Conservation (phyloP, 2,113 vertebrate species). For the Pomatorhinus ruficollis region DNA sequence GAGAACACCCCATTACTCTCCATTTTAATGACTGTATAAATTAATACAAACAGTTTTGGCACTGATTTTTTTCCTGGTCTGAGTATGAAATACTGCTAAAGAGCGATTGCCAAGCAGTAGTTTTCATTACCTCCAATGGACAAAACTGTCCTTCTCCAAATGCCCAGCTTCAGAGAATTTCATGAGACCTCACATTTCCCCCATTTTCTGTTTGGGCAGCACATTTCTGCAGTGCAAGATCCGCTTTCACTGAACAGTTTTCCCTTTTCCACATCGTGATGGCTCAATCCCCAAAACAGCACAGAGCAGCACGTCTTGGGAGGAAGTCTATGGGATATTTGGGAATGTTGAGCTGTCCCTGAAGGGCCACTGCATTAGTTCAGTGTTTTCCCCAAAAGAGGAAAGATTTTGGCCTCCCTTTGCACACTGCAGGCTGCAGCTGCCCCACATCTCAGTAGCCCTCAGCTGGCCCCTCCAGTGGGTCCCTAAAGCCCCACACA, state of each 20-base stretch:
- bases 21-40: background rate
- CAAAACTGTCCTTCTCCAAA: background rate
- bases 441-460: fast-evolving
- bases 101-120: background rate
- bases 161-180: background rate
- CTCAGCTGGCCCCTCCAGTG: background rate
- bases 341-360: background rate
- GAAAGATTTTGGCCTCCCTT: background rate
- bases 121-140: background rate
- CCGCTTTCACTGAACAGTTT: fast-evolving
- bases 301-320: fast-evolving
- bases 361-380: background rate
- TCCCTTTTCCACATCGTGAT: too few relatives aligned
- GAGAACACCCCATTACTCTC: background rate
- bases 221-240: background rate
- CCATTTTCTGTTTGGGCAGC: background rate
- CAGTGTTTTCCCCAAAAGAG: background rate
- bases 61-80: background rate
- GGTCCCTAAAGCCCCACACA: fast-evolving
- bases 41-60: background rate
- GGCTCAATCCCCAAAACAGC: background rate
- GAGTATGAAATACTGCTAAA: background rate
- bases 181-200: background rate
- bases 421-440: fast-evolving
- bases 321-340: background rate